phyloP scores from a whole-genome alignment of 2,797 vertebrate genomes.

The Eulemur albifrons region DNA sequence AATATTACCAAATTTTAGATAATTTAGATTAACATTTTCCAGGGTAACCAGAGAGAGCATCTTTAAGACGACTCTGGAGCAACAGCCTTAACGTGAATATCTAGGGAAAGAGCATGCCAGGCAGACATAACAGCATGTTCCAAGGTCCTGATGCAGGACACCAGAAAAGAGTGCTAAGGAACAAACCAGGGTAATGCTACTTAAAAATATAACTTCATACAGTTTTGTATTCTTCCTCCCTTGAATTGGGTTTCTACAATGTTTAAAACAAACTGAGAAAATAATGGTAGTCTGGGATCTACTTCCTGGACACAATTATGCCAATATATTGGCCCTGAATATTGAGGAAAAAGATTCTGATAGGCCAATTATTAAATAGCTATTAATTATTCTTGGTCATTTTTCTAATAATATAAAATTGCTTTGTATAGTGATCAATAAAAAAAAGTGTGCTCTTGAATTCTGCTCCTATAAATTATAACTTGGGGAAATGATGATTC shows the following conservation, averaged over 20 bases:
- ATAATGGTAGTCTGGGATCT: not conserved
- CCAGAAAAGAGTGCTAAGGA: not conserved
- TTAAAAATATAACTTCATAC: not conserved
- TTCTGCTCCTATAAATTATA: constrained; percentile 8
- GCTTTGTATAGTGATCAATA: not conserved
- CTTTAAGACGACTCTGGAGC: not conserved
- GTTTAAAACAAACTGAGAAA: constrained; percentile 30
- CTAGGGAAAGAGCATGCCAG: not conserved
- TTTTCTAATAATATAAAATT: constrained; percentile 52
- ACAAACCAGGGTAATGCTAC: not conserved
- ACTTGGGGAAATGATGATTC: not conserved
- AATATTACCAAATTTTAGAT: not conserved
- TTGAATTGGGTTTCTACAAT: not conserved
- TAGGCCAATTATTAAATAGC: constrained; percentile 7
- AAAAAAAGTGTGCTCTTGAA: constrained; percentile 8
- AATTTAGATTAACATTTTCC: not conserved
- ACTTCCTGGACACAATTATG: not conserved
- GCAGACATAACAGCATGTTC: not conserved
- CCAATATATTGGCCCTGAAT: not conserved
- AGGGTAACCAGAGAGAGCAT: not conserved
- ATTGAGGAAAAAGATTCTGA: not conserved
- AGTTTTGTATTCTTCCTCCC: not conserved
- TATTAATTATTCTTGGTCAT: not conserved
- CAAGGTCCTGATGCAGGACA: not conserved
- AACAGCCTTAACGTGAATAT: not conserved